A percentile compares a stretch with the other conserved stretches of the same genome.
Conservation (phyloP, 2,888 invertebrate genomes). For the Mesorhabditis belari region DNA sequence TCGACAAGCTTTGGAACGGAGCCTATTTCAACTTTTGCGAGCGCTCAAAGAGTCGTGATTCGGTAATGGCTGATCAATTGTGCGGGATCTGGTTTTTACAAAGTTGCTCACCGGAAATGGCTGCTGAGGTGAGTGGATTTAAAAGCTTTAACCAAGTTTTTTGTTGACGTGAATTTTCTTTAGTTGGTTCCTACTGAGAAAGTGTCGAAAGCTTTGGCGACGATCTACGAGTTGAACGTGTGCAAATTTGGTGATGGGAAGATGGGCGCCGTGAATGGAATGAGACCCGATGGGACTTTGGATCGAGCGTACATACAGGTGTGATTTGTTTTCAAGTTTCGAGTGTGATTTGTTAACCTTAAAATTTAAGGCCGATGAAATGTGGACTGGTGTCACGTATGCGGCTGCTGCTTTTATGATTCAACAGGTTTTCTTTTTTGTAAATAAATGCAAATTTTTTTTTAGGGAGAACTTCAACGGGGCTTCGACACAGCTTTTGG, state of each 20-base stretch:
- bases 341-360: neutral
- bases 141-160: too few relatives aligned
- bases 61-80: conserved; percentile 86
- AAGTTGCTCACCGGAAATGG: conserved; percentile 55
- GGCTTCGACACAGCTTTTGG: conserved; percentile 83
- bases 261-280: conserved; percentile 85
- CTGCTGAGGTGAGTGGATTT: conserved; percentile 18
- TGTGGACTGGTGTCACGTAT: conserved; percentile 86
- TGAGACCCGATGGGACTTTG: conserved; percentile 64
- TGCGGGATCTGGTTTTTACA: conserved; percentile 82
- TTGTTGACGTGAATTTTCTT: conserved; percentile 26
- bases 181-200: conserved; percentile 72
- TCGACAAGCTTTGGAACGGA: conserved; percentile 37
- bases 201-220: conserved; percentile 67
- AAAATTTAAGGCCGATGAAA: conserved; percentile 71
- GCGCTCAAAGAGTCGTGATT: conserved; percentile 59
- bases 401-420: conserved; percentile 78
- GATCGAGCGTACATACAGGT: conserved; percentile 66
- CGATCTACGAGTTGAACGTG: conserved; percentile 77
- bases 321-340: neutral
- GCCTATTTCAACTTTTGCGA: conserved; percentile 69
- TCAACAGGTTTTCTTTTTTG: conserved; percentile 65
- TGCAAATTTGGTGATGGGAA: conserved; percentile 69
- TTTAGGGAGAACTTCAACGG: conserved; percentile 73
- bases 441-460: too few relatives aligned